phyloP scores from a whole-genome alignment of 2,888 invertebrate species.

The Microplitis deprimator region DNA sequence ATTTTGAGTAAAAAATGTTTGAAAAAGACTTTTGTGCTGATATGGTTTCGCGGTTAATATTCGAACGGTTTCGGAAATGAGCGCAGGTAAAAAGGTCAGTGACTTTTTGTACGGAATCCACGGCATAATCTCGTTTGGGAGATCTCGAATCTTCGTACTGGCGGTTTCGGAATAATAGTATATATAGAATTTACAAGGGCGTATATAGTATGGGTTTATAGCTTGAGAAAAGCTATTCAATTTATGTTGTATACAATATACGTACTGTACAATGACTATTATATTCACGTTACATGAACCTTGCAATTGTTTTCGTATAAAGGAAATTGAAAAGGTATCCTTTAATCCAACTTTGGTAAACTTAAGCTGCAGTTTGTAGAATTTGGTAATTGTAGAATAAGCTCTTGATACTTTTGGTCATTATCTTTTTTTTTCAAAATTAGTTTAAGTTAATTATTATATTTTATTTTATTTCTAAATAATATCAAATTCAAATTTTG shows the following conservation, averaged over 20 bases:
- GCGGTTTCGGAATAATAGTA: background rate
- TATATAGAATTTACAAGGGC: background rate
- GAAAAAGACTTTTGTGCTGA: background rate
- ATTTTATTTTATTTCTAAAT: no score
- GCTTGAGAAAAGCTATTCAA: background rate
- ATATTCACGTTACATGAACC: background rate
- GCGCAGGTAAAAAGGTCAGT: conserved; percentile 20
- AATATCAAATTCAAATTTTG: no score
- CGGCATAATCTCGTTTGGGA: conserved; percentile 24
- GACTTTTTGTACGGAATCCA: conserved; percentile 28
- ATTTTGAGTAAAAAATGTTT: no score
- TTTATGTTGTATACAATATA: background rate
- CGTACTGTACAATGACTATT: background rate
- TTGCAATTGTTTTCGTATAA: background rate
- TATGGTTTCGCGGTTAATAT: background rate
- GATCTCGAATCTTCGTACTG: conserved; percentile 26
- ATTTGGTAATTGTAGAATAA: no score
- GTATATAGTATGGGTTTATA: background rate
- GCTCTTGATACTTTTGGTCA: no score
- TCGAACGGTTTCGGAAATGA: background rate
- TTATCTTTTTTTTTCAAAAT: no score
- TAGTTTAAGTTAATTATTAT: no score
- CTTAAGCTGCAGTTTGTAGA: no score
- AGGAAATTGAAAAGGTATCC: background rate
- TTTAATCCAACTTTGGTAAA: background rate